Evolutionary conservation across 1,140 invertebrate species (phyloP).

Genomic region (Drosophila littoralis): DNA sequence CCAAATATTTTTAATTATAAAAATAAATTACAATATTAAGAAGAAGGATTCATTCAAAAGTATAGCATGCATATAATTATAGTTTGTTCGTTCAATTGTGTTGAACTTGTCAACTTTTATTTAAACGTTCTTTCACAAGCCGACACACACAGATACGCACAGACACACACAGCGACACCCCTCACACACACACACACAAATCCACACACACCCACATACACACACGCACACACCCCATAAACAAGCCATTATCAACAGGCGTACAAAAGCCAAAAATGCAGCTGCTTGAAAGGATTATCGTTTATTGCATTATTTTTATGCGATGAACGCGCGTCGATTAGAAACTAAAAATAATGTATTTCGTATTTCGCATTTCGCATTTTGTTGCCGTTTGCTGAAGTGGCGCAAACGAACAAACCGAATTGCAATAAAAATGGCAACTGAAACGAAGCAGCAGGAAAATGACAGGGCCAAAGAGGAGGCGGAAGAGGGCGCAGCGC

Average conservation of each 20-base stretch:
- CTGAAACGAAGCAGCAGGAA: slow-evolving; percentile 36
- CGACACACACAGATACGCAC: not conserved
- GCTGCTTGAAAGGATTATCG: slow-evolving; percentile 71
- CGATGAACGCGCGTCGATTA: slow-evolving; percentile 83
- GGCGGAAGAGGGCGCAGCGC: not conserved
- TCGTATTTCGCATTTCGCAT: slow-evolving; percentile 46
- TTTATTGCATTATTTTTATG: slow-evolving; percentile 83
- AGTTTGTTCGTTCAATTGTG: not conserved
- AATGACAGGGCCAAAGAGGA: not conserved
- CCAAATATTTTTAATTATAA: no score
- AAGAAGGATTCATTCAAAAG: no score
- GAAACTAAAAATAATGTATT: slow-evolving; percentile 80
- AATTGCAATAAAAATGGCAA: slow-evolving; percentile 73
- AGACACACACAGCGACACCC: not conserved
- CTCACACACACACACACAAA: not conserved
- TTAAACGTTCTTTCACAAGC: not conserved
- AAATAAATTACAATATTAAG: no score
- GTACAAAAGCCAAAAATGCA: slow-evolving; percentile 54
- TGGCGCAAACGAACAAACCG: slow-evolving; percentile 63
- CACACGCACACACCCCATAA: slow-evolving; percentile 37
- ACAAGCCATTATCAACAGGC: slow-evolving; percentile 68
- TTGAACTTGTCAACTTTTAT: not conserved
- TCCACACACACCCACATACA: not conserved
- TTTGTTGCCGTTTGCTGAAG: slow-evolving; percentile 38
- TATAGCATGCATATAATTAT: no score